Evolutionary conservation across 53 echinoderm and acorn worm species (phyloP).

Genomic region (Arbacia lixula): DNA sequence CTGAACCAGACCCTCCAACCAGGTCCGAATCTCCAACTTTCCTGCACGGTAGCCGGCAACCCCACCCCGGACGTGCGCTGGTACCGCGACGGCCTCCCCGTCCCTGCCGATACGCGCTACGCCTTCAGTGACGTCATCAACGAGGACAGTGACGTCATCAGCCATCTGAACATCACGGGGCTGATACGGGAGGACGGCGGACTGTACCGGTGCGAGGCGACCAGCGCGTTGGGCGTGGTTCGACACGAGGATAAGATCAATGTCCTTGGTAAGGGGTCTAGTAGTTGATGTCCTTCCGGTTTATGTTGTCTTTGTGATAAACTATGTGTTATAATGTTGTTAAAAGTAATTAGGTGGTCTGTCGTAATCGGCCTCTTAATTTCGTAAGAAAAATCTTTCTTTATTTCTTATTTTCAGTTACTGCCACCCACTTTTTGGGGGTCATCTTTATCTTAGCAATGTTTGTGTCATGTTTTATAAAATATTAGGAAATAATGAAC

Average conservation of each 20-base stretch:
- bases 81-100: constrained; percentile 79
- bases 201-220: constrained; percentile 86
- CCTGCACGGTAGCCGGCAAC: constrained; percentile 93
- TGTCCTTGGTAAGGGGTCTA: no score
- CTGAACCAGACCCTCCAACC: constrained; percentile 89
- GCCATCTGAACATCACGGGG: constrained; percentile 91
- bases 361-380: no score
- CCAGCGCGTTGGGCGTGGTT: constrained; percentile 76
- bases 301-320: no score
- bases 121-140: constrained; percentile 84
- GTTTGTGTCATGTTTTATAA: no score
- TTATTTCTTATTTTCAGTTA: no score
- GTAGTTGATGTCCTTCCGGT: no score
- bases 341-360: no score
- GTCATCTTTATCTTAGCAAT: no score
- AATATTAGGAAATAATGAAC: no score
- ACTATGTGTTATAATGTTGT: no score
- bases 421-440: no score
- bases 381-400: no score
- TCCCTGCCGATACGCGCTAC: constrained; percentile 60
- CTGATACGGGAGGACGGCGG: constrained; percentile 84
- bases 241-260: constrained; percentile 84
- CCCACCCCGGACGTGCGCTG: constrained; percentile 86
- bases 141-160: constrained; percentile 92
- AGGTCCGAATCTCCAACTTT: constrained; percentile 86